A percentile compares a stretch with the other conserved stretches of the same genome.
phyloP scores from a whole-genome alignment of 2,113 vertebrate species.

The Brienomyrus longianalis region DNA sequence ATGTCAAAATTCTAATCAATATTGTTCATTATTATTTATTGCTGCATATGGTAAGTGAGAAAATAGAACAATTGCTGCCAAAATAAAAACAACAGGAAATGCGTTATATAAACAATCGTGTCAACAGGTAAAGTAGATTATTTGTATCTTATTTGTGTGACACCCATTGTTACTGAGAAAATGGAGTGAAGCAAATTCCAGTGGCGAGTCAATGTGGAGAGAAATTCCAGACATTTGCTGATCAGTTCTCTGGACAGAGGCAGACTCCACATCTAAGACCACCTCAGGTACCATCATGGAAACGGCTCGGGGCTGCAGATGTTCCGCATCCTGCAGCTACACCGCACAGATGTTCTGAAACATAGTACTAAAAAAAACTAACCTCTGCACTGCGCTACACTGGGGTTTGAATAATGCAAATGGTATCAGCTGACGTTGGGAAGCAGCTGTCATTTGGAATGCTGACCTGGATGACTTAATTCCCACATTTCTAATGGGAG shows the following conservation, averaged over 20 bases:
- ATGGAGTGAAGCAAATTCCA: background rate
- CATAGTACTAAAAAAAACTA: background rate
- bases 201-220: background rate
- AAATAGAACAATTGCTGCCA: background rate
- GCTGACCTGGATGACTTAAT: background rate
- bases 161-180: background rate
- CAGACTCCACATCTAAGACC: background rate
- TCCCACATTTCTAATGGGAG: background rate
- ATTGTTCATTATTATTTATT: background rate
- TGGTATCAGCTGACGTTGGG: background rate
- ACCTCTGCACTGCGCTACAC: background rate
- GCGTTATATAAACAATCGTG: background rate
- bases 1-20: slow-evolving; percentile 1
- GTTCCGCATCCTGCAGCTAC: background rate
- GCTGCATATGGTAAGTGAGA: background rate
- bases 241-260: background rate
- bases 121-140: background rate
- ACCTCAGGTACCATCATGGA: background rate
- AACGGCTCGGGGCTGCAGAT: background rate
- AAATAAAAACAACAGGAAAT: background rate
- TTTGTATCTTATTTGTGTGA: background rate
- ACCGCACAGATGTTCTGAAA: background rate
- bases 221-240: background rate
- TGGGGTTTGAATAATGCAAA: background rate
- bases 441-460: background rate